These are phyloP conservation scores for Gadus macrocephalus DNA, from an alignment of 2,113 vertebrate species.

Conservation along the genomic window DNA sequence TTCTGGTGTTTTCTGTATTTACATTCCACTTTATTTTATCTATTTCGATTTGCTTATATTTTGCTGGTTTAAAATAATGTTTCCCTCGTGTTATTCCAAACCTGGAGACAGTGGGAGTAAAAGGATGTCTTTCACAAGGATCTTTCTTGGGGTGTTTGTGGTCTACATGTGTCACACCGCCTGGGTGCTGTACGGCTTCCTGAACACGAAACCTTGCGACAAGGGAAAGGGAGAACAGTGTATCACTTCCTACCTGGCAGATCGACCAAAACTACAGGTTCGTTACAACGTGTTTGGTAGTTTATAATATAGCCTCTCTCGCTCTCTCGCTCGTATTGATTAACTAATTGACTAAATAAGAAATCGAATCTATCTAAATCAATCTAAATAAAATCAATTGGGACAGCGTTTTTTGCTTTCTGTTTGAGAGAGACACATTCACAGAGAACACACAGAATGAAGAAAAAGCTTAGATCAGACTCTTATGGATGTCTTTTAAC, in stretches of 20 bases:
- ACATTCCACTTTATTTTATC: not conserved
- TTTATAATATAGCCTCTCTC: too few relatives aligned
- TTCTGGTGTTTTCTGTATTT: not conserved
- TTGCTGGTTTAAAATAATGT: slow-evolving; percentile 46
- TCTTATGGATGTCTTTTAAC: too few relatives aligned
- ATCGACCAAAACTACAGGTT: slow-evolving; percentile 87
- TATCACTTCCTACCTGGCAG: slow-evolving; percentile 83
- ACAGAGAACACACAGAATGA: too few relatives aligned
- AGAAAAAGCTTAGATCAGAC: too few relatives aligned
- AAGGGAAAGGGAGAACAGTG: slow-evolving; percentile 66
- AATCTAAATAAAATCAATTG: too few relatives aligned
- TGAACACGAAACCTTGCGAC: slow-evolving; percentile 87
- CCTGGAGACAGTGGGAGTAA: slow-evolving; percentile 47
- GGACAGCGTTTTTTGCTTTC: too few relatives aligned
- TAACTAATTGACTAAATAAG: too few relatives aligned
- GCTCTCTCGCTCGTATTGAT: too few relatives aligned
- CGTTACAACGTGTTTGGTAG: slow-evolving; percentile 4
- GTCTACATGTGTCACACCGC: slow-evolving; percentile 91
- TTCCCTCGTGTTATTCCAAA: slow-evolving; percentile 66
- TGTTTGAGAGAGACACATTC: too few relatives aligned
- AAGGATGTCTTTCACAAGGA: slow-evolving; percentile 80
- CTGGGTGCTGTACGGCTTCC: slow-evolving; percentile 93
- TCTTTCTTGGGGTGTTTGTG: slow-evolving; percentile 88
- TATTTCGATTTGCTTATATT: not conserved
- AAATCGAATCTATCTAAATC: too few relatives aligned